A percentile compares a stretch with the other conserved stretches of the same genome.
phyloP scores from a whole-genome alignment of 2,113 vertebrate genomes.

The Ctenomys sociabilis region DNA sequence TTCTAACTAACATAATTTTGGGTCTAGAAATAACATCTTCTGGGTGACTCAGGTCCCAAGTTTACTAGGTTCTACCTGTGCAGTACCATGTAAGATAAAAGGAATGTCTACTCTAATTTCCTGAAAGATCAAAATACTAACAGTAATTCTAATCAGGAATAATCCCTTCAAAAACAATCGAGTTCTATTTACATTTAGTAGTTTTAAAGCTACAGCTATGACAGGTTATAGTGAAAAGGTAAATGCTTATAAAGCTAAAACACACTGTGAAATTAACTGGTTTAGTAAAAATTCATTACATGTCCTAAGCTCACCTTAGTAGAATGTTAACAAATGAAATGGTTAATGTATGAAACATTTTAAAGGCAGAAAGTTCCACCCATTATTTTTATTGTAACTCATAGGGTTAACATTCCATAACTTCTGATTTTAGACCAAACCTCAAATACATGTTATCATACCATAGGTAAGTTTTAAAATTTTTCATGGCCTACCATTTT shows the following conservation, averaged over 20 bases:
- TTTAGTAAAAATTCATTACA: slow-evolving; percentile 12
- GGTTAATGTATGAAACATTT: slow-evolving; percentile 28
- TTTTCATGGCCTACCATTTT: neutral
- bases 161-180: slow-evolving; percentile 18
- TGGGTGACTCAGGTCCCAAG: neutral
- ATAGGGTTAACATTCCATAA: neutral
- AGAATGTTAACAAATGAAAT: slow-evolving; percentile 26
- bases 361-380: slow-evolving; percentile 19
- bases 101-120: slow-evolving; percentile 28
- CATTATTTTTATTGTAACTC: slow-evolving; percentile 1
- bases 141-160: neutral
- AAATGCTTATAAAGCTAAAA: slow-evolving; percentile 28
- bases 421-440: slow-evolving; percentile 1
- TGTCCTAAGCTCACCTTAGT: neutral
- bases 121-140: neutral
- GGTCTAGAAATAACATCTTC: slow-evolving; percentile 12
- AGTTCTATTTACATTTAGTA: slow-evolving; percentile 31
- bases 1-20: slow-evolving; percentile 40
- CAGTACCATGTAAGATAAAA: neutral
- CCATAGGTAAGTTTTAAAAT: neutral
- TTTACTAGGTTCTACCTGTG: neutral
- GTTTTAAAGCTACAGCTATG: slow-evolving; percentile 29
- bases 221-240: neutral
- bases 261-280: neutral
- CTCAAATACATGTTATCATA: slow-evolving; percentile 7